Conservation (phyloP, 2,113 vertebrate genomes). For the Eublepharis macularius region DNA sequence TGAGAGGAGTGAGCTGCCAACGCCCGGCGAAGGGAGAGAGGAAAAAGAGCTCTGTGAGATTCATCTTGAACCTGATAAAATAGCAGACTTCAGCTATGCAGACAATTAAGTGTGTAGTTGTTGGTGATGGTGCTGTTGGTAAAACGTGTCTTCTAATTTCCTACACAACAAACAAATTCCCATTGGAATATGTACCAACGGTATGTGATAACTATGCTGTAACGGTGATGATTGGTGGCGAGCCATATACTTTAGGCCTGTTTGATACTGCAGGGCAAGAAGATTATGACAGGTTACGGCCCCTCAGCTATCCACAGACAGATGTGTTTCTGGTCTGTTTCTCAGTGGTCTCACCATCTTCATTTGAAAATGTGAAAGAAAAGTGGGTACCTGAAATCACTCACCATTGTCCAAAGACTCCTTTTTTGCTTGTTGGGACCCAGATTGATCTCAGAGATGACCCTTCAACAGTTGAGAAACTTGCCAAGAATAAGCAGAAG, state of each 20-base stretch:
- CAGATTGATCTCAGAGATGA: conserved; percentile 98
- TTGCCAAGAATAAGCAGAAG: conserved; percentile 99
- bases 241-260: conserved; percentile 95
- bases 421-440: conserved; percentile 97
- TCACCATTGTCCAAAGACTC: conserved; percentile 99
- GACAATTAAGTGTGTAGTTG: conserved; percentile 99
- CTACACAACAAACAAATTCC: conserved; percentile 98
- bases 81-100: conserved; percentile 86
- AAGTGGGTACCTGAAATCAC: conserved; percentile 99
- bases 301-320: conserved; percentile 97
- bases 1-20: too few species aligned
- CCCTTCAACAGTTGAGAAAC: conserved; percentile 96
- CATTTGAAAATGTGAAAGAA: conserved; percentile 99
- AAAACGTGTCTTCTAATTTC: conserved; percentile 99
- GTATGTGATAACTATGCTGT: conserved; percentile 99
- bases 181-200: conserved; percentile 96
- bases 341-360: conserved; percentile 97
- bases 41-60: too few species aligned
- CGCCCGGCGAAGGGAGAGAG: too few species aligned
- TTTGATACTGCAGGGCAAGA: conserved; percentile 99
- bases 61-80: conserved; percentile 57
- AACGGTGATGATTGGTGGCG: conserved; percentile 98
- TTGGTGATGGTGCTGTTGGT: conserved; percentile 97
- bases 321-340: conserved; percentile 99
- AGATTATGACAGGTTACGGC: conserved; percentile 97